Evolutionary conservation across 30 jellyfish, hydroid and myxozoan genomes (phyloP), one percentile per base, ranked within the genome.

Genomic region (Phacellophora camtschatica): DNA sequence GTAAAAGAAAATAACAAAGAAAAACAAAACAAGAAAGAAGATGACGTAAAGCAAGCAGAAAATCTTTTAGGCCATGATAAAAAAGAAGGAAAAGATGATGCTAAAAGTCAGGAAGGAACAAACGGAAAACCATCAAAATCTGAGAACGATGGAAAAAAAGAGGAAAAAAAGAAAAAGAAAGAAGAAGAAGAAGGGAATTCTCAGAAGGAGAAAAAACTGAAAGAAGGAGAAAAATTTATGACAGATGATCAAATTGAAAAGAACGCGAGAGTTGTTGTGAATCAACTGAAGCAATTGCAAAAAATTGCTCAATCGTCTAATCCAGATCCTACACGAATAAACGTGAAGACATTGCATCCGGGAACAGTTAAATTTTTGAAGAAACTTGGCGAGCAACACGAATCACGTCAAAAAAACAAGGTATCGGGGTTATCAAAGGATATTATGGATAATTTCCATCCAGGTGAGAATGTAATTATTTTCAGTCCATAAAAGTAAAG

Each of bases 361-460:
- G 98, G 97, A 27, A 92, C 98, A 0, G 97, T 92, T 31, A 86
- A 86, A 63, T 88, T 92, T 32, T 73, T 92, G 41, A 92, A 92
- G 71, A 92, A 92, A 57, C 83, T 92, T 4, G 98, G 97, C 22
- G 98, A 92, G 65, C 96, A 92, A 59, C 96, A 86, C 45, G 98
- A 92, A 31, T 28, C 64, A 50, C 67, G 73, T 35, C 27, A 30
- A 59, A 66, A 56, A 5, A 43, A 57, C 4, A 57, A 31, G 33
- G 63, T 53, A 7, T 15, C 5, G 20, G 88, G 77, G 45, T 31
- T 30, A 58, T 27, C 3, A n/a, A 56, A 22, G 22, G 19, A 1
- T 12, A 45, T 22, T 29, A 10, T 42, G 30, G 78, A 64, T 16
- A 34, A 64, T 25, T 30, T 10, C 29, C 78, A 19, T 12, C 0